These are phyloP conservation scores for Machimus rusticus DNA, from an alignment of 2,888 invertebrate species.

Conservation along the genomic window DNA sequence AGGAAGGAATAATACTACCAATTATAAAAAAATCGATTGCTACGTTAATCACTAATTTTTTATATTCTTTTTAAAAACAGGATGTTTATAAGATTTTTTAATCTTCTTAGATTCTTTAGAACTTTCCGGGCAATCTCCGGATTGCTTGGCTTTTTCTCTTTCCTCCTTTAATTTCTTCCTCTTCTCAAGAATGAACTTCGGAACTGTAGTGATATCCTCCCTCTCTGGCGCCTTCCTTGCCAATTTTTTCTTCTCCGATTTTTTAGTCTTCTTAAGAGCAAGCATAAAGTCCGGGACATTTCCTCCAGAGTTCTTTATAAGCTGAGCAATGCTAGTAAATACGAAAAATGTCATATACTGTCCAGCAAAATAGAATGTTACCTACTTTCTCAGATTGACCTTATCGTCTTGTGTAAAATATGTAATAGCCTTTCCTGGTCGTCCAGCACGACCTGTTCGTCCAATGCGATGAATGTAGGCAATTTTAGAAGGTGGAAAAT, in stretches of 20 bases:
- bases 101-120: background rate
- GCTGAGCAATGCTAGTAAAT: conserved; percentile 80
- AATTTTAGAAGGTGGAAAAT: conserved; percentile 90
- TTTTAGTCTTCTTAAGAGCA: conserved; percentile 72
- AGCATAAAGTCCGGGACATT: conserved; percentile 92
- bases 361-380: background rate
- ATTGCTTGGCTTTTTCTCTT: conserved; percentile 33
- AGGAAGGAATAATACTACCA: background rate
- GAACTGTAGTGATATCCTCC: conserved; percentile 71
- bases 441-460: conserved; percentile 93
- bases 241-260: conserved; percentile 68
- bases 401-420: conserved; percentile 93
- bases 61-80: background rate
- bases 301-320: conserved; percentile 91
- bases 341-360: background rate
- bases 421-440: conserved; percentile 87
- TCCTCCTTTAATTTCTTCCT: conserved; percentile 43
- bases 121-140: background rate
- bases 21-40: background rate
- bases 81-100: background rate
- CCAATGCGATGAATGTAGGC: conserved; percentile 90
- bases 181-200: conserved; percentile 60
- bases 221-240: conserved; percentile 70
- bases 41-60: background rate
- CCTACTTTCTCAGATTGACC: conserved; percentile 81